These are phyloP conservation scores for Syngnathus typhle DNA, from an alignment of 2,113 vertebrate species.

Conservation along the genomic window DNA sequence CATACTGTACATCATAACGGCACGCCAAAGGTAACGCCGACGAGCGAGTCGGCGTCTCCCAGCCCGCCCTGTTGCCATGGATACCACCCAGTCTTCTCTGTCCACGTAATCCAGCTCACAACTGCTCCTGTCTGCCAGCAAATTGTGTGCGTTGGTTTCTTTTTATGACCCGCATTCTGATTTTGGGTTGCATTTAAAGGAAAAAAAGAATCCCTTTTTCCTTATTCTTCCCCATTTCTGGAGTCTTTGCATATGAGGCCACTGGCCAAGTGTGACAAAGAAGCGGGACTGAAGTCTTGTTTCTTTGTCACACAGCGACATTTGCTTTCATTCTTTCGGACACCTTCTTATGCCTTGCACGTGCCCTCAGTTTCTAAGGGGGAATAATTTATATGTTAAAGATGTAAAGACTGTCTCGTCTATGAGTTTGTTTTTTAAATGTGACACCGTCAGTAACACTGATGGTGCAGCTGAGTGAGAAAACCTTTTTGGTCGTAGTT, in stretches of 20 bases:
- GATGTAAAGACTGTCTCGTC: constrained; percentile 64
- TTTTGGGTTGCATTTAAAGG: constrained; percentile 24
- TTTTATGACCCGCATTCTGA: constrained; percentile 21
- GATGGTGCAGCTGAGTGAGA: constrained; percentile 42
- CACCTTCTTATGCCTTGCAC: constrained; percentile 54
- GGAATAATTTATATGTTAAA: constrained; percentile 67
- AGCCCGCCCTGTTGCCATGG: constrained; percentile 23
- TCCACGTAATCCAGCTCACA: constrained; percentile 34
- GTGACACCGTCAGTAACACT: constrained; percentile 38
- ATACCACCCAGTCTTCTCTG: constrained; percentile 46
- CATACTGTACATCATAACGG: constrained; percentile 51
- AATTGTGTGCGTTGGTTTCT: constrained; percentile 22
- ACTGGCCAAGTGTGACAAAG: constrained; percentile 14
- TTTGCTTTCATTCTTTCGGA: constrained; percentile 11
- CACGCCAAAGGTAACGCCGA: constrained; percentile 37
- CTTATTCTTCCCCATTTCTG: constrained; percentile 24
- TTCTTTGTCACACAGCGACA: not conserved
- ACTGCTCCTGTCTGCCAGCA: constrained; percentile 45
- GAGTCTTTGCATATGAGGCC: constrained; percentile 40
- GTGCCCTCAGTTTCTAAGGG: constrained; percentile 55
- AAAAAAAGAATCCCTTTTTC: not conserved
- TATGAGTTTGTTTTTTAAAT: constrained; percentile 26
- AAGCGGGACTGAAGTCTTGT: not conserved
- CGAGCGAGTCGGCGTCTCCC: constrained; percentile 6
- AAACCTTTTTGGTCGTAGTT: constrained; percentile 42